Percentiles rank a stretch among this genome's conserved stretches.
phyloP scores from a whole-genome alignment of 1,140 invertebrate genomes.

The Patella vulgata region DNA sequence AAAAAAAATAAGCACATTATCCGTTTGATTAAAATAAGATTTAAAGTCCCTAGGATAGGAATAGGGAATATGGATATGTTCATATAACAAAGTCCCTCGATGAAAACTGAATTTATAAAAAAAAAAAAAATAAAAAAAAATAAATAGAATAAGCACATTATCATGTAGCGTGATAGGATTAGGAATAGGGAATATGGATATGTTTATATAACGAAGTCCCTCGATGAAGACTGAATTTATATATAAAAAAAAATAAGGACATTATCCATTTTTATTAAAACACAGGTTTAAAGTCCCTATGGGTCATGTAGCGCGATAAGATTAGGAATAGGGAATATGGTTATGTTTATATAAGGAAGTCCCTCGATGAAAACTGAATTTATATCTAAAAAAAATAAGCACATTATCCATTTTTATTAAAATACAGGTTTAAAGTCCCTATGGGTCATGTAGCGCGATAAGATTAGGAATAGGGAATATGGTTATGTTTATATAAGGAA shows the following conservation, averaged over 20 bases:
- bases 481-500: slow-evolving; percentile 63
- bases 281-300: neutral
- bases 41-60: neutral
- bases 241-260: slow-evolving; percentile 9
- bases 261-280: neutral
- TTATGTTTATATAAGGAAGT: slow-evolving; percentile 63
- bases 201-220: slow-evolving; percentile 64
- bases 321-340: slow-evolving; percentile 31
- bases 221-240: slow-evolving; percentile 55
- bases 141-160: no score
- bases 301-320: no score
- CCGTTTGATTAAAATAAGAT: neutral
- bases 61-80: slow-evolving; percentile 52
- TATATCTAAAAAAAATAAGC: no score
- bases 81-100: slow-evolving; percentile 64
- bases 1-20: slow-evolving; percentile 1
- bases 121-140: neutral
- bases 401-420: neutral
- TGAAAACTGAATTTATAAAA: slow-evolving; percentile 50
- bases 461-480: slow-evolving; percentile 22
- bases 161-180: no score
- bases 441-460: no score
- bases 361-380: slow-evolving; percentile 62
- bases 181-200: slow-evolving; percentile 39
- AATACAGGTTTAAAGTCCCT: neutral